Conservation (phyloP, 92 coral and sea anemone species). For the Galaxea fascicularis region DNA sequence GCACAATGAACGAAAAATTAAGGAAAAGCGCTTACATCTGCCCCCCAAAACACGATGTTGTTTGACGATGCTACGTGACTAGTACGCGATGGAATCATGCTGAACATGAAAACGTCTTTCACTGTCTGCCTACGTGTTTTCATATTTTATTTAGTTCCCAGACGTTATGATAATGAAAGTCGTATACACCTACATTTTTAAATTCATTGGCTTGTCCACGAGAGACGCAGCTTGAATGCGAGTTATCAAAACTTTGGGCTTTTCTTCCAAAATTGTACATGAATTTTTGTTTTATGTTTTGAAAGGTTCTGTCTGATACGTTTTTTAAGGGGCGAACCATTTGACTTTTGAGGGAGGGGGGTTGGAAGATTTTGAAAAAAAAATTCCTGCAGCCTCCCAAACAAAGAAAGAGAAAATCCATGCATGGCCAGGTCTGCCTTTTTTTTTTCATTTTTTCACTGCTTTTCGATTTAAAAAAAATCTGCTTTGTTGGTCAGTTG, state of each 20-base stretch:
- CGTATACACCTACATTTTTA: background rate
- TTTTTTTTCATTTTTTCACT: too few relatives aligned
- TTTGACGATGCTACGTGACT: background rate
- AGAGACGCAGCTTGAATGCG: background rate
- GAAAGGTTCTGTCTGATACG: background rate
- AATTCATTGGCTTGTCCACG: slow-evolving; percentile 4
- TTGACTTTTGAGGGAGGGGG: too few relatives aligned
- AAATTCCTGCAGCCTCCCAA: too few relatives aligned
- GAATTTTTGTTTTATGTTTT: background rate
- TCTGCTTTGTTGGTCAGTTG: too few relatives aligned
- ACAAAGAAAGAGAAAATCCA: too few relatives aligned
- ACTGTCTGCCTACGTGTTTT: background rate
- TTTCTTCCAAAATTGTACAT: background rate
- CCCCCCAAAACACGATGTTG: background rate
- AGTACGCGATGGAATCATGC: background rate
- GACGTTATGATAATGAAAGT: background rate
- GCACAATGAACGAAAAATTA: background rate
- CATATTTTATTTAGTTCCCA: background rate
- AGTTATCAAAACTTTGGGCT: background rate
- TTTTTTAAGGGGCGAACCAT: background rate
- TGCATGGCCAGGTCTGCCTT: too few relatives aligned
- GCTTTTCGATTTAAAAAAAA: too few relatives aligned
- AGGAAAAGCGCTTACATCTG: background rate
- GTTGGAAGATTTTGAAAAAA: too few relatives aligned
- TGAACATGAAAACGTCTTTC: background rate